phyloP scores from a whole-genome alignment of 1,140 invertebrate genomes.

The Drosophila trapezifrons region DNA sequence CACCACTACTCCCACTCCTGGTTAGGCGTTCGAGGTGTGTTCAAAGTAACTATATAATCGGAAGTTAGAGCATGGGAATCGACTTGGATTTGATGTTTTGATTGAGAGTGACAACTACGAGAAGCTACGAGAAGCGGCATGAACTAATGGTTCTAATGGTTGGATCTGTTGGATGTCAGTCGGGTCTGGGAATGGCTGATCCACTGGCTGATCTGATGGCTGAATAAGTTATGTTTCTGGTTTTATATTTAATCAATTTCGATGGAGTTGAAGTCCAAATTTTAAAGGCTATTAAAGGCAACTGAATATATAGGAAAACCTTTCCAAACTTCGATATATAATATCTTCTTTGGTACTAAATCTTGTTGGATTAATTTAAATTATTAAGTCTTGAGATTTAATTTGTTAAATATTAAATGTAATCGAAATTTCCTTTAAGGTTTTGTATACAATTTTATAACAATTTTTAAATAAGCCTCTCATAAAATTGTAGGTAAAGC shows the following conservation, averaged over 20 bases:
- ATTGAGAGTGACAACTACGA: slow-evolving; percentile 32
- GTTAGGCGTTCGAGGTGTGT: slow-evolving; percentile 63
- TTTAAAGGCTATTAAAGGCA: too few species aligned
- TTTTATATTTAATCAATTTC: not conserved
- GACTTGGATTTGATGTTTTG: slow-evolving; percentile 23
- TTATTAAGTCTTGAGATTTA: not conserved
- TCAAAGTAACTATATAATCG: slow-evolving; percentile 61
- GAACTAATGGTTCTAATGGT: slow-evolving; percentile 22
- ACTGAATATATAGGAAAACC: too few species aligned
- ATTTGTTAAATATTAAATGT: not conserved
- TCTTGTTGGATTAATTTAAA: not conserved
- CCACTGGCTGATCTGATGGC: slow-evolving; percentile 2
- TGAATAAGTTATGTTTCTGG: not conserved
- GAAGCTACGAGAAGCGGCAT: slow-evolving; percentile 32
- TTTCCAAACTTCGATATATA: not conserved
- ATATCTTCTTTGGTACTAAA: not conserved
- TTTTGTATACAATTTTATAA: too few species aligned
- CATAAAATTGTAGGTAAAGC: not conserved
- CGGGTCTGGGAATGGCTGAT: slow-evolving; percentile 23
- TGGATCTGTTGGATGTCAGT: slow-evolving; percentile 5
- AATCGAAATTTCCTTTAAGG: too few species aligned
- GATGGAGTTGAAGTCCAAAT: not conserved
- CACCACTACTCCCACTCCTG: slow-evolving; percentile 31
- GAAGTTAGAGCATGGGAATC: slow-evolving; percentile 65
- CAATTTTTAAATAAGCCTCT: not conserved